A percentile compares a stretch with the other conserved stretches of the same genome.
Conservation (phyloP, 2,888 invertebrate species). For the Catotricha subobsoleta region DNA sequence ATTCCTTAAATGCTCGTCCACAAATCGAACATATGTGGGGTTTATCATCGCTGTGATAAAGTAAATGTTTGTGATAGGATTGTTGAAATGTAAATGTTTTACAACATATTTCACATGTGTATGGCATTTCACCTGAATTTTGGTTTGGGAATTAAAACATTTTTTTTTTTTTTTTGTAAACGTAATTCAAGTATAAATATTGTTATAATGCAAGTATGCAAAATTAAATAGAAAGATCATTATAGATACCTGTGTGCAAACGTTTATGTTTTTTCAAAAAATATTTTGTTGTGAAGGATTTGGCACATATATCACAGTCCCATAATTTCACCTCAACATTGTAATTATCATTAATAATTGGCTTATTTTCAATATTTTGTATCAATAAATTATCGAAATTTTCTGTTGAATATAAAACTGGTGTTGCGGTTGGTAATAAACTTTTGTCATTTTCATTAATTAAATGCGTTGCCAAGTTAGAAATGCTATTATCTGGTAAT, state of each 20-base stretch:
- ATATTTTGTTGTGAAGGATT: conserved; percentile 76
- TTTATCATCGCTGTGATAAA: conserved; percentile 74
- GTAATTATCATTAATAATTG: conserved; percentile 5
- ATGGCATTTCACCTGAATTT: conserved; percentile 66
- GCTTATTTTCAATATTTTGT: background rate
- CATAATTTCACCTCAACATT: conserved; percentile 41
- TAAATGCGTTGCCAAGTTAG: too few species aligned
- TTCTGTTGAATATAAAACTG: background rate
- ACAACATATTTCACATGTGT: conserved; percentile 61
- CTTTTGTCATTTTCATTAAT: background rate
- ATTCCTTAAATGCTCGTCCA: conserved; percentile 67
- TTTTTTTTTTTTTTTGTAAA: too few species aligned
- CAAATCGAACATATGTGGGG: conserved; percentile 59
- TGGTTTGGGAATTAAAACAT: too few species aligned
- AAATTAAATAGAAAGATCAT: too few species aligned
- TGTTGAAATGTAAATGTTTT: conserved; percentile 81
- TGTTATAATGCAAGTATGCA: too few species aligned
- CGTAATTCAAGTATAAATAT: too few species aligned
- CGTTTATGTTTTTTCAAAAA: conserved; percentile 77
- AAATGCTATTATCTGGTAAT: too few species aligned
- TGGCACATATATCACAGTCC: conserved; percentile 70
- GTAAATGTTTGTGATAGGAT: conserved; percentile 72
- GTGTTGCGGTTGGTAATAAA: background rate
- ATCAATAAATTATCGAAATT: conserved; percentile 13
- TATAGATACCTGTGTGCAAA: conserved; percentile 51